Evolutionary conservation across 37 sponge, comb jelly and placozoan species (phyloP), one percentile per base, ranked within the genome.

Genomic region (Beroe ovata): DNA sequence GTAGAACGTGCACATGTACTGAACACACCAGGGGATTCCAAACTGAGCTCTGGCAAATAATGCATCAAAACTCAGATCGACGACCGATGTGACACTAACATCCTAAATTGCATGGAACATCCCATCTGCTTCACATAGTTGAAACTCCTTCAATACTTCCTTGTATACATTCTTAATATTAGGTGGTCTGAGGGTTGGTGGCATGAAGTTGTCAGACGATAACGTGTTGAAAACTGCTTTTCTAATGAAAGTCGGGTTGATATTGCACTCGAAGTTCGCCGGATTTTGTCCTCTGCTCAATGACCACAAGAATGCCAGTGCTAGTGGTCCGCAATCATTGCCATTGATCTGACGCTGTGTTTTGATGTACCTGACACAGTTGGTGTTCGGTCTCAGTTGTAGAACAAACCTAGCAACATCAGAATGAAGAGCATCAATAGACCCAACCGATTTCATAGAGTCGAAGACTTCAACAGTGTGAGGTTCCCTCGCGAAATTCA

Each of bases 231-330:
- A 47, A 11, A 47, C 54, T 16, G 11, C 11, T 47, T 47, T 47
- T 11, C 54, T 47, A 6, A 47, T 47, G 54, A 47, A 47, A 16
- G 11, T 11, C 11, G 54, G 54, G 11, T 47, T 47, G 54, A 47
- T 6, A 11, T 47, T 47, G 6, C 11, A 11, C 11, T 11, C 54
- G 11, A 47, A 47, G 11, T 47, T 47, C 6, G 54, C 54, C 6
- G 54, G 54, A 11, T 47, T 47, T 47, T 47, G 54, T 16, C 54
- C 54, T 47, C 54, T 47, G 11, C 54, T 47, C 54, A 47, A 11
- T 1, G 69, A 25, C 69, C 69, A 66, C 18, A 66, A 18, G 34
- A 66, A 66, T 30, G 35, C 69, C 2, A 66, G 30, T 19, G 69
- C 33, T 14, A 66, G 34, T 1, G 69, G 69, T 3, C 69, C 69